A percentile compares a stretch with the other conserved stretches of the same genome.
These are phyloP conservation scores for Megamerina dolium DNA, from an alignment of 2,888 invertebrate genomes.

Conservation along the genomic window DNA sequence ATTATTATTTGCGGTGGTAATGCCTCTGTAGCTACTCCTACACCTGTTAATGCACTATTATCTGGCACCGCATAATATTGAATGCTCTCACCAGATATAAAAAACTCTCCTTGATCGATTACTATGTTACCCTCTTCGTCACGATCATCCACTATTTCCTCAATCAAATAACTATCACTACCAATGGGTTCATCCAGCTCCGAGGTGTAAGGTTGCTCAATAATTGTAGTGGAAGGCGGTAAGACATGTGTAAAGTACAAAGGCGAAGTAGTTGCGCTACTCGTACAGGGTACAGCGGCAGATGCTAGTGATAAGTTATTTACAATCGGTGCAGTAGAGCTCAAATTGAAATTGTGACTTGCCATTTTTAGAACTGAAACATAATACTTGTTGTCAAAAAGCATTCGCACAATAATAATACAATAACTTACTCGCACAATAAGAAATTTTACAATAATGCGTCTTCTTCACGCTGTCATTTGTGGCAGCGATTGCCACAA, in stretches of 20 bases:
- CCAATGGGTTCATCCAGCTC: slow-evolving; percentile 33
- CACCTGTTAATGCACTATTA: slow-evolving; percentile 24
- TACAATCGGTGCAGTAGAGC: slow-evolving; percentile 31
- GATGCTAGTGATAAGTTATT: slow-evolving; percentile 40
- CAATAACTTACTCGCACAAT: slow-evolving; percentile 1
- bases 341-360: slow-evolving; percentile 32
- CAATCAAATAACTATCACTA: slow-evolving; percentile 36
- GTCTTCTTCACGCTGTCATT: slow-evolving; percentile 9
- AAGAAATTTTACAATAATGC: neutral
- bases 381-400: neutral
- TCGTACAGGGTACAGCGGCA: slow-evolving; percentile 31
- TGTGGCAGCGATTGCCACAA: neutral
- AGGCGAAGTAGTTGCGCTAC: slow-evolving; percentile 30
- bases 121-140: slow-evolving; percentile 41
- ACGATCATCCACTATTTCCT: slow-evolving; percentile 39
- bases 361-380: slow-evolving; percentile 23
- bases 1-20: slow-evolving; percentile 40
- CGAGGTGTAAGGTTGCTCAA: slow-evolving; percentile 21
- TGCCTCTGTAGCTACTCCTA: slow-evolving; percentile 30
- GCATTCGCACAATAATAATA: no score
- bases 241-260: slow-evolving; percentile 35
- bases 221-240: slow-evolving; percentile 24
- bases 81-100: slow-evolving; percentile 38
- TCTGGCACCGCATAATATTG: slow-evolving; percentile 36
- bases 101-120: slow-evolving; percentile 37